A percentile compares a stretch with the other conserved stretches of the same genome.
Evolutionary conservation across 2,888 invertebrate species (phyloP).

Genomic region (Microctonus brassicae): DNA sequence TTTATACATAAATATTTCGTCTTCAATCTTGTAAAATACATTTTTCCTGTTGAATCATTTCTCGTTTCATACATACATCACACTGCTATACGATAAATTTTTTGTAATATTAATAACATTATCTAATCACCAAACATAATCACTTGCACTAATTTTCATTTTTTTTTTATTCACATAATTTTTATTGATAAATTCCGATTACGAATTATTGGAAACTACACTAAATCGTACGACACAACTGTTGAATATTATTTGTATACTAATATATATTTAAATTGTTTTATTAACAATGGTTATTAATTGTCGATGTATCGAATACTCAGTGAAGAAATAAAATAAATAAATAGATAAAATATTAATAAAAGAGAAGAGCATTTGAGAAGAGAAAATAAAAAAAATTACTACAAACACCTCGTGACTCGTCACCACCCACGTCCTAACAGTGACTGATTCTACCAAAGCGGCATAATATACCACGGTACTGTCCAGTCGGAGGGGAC

Average conservation of each 20-base stretch:
- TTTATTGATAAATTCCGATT: too few species aligned
- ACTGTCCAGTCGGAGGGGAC: slow-evolving; percentile 62
- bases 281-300: too few species aligned
- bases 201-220: background rate
- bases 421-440: slow-evolving; percentile 68
- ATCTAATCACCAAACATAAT: background rate
- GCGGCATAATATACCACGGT: slow-evolving; percentile 63
- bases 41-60: background rate
- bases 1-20: background rate
- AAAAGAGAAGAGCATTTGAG: slow-evolving; percentile 1
- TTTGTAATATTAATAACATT: background rate
- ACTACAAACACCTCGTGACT: slow-evolving; percentile 51
- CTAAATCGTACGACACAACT: background rate
- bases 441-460: slow-evolving; percentile 65
- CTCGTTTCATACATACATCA: background rate
- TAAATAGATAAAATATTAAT: background rate
- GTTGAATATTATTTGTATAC: background rate
- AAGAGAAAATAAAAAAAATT: slow-evolving; percentile 23
- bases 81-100: background rate
- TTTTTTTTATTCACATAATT: too few species aligned
- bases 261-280: too few species aligned
- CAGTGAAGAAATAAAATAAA: background rate
- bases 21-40: slow-evolving; percentile 26
- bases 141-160: too few species aligned
- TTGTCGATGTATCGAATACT: too few species aligned